These are phyloP conservation scores for Chloroceryle aenea DNA, from an alignment of 2,113 vertebrate species.

Conservation along the genomic window DNA sequence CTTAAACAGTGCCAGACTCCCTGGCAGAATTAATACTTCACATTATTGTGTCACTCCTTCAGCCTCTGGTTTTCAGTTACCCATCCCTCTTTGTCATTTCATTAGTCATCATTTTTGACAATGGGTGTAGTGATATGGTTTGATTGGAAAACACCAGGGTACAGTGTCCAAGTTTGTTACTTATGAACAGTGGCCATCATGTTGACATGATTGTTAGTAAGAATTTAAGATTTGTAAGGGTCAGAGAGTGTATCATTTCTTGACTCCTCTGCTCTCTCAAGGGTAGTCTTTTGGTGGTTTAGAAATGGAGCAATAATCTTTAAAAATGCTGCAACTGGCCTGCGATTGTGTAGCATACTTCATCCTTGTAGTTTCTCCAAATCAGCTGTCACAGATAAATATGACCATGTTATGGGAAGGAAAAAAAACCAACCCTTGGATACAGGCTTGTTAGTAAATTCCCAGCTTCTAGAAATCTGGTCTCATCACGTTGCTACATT, in stretches of 20 bases:
- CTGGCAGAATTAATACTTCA: slow-evolving; percentile 41
- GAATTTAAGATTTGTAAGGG: background rate
- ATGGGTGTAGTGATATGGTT: background rate
- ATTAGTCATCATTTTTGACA: slow-evolving; percentile 62
- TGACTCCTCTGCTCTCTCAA: background rate
- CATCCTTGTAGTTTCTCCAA: slow-evolving; percentile 21
- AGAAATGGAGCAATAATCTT: background rate
- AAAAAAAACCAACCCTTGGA: background rate
- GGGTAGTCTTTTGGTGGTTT: background rate
- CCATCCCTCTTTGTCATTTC: slow-evolving; percentile 62
- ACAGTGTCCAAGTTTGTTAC: background rate
- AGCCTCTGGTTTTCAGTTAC: slow-evolving; percentile 36
- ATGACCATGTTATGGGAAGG: background rate
- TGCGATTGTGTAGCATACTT: background rate
- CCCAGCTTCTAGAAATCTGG: slow-evolving; percentile 4
- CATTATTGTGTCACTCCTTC: slow-evolving; percentile 33
- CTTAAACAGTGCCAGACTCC: background rate
- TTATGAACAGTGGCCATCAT: background rate
- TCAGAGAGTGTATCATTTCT: background rate
- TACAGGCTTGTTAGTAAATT: slow-evolving; percentile 29
- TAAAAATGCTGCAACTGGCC: slow-evolving; percentile 30
- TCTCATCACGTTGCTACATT: slow-evolving; percentile 13
- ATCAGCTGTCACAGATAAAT: background rate
- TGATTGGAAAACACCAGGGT: slow-evolving; percentile 10
- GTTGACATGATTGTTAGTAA: background rate